These are phyloP conservation scores for Bugulina stolonifera DNA, from an alignment of 2,888 invertebrate genomes.

Conservation along the genomic window DNA sequence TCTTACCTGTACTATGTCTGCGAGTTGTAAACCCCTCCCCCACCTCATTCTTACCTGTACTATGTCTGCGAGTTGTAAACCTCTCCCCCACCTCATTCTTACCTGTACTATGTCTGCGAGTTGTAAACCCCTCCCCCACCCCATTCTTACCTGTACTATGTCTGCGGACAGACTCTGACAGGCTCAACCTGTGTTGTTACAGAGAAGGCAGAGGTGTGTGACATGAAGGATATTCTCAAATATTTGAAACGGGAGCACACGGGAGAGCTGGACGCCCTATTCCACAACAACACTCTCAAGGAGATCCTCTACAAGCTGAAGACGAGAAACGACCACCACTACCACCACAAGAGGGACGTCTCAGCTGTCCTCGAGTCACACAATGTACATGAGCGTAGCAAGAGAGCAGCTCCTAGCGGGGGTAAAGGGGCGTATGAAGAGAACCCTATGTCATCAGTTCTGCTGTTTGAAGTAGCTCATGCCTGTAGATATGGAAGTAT, in stretches of 20 bases:
- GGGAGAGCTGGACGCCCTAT: neutral
- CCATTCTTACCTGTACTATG: too few relatives aligned
- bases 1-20: too few relatives aligned
- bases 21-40: too few relatives aligned
- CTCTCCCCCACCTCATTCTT: too few relatives aligned
- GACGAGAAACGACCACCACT: slow-evolving; percentile 19
- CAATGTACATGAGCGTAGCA: neutral
- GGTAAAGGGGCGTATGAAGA: neutral
- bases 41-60: too few relatives aligned
- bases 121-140: too few relatives aligned
- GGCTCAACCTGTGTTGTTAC: too few relatives aligned
- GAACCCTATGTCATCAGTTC: slow-evolving; percentile 9
- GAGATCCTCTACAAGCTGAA: slow-evolving; percentile 4
- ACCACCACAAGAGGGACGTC: slow-evolving; percentile 21
- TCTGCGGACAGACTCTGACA: too few relatives aligned
- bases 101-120: too few relatives aligned
- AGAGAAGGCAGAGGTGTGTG: slow-evolving; percentile 18
- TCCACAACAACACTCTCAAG: neutral
- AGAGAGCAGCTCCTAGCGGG: neutral
- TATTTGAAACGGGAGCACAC: neutral
- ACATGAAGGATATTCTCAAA: slow-evolving; percentile 17
- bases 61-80: too few relatives aligned
- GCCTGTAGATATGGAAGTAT: slow-evolving; percentile 21
- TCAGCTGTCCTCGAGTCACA: neutral
- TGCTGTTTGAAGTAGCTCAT: slow-evolving; percentile 24